phyloP scores from a whole-genome alignment of 2,888 invertebrate species.

The Bellardia pandia region DNA sequence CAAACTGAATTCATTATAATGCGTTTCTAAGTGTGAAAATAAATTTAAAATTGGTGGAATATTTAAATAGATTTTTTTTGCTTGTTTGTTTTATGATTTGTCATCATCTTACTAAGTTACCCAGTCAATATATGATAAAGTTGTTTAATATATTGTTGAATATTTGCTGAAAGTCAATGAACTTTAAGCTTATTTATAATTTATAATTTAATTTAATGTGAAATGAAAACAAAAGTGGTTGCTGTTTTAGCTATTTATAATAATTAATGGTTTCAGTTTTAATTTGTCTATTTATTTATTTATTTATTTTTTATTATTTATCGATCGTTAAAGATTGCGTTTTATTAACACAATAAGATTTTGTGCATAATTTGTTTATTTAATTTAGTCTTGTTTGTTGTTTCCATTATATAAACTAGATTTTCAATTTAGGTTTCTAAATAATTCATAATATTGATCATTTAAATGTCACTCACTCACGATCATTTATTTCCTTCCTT shows the following conservation, averaged over 20 bases:
- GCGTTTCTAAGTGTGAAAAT: conserved; percentile 39
- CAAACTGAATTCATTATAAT: not conserved
- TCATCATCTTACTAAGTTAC: not conserved
- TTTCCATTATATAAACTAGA: conserved; percentile 38
- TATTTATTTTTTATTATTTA: conserved; percentile 14
- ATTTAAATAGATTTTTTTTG: conserved; percentile 6
- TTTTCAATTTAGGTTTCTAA: conserved; percentile 43
- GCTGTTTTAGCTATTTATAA: conserved; percentile 10
- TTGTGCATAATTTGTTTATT: conserved; percentile 47
- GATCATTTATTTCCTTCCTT: conserved; percentile 63
- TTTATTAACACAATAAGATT: conserved; percentile 24
- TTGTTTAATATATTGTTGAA: conserved; percentile 26
- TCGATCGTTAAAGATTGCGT: conserved; percentile 37
- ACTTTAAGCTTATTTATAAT: conserved; percentile 27
- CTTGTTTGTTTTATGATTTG: conserved; percentile 20
- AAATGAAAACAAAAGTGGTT: conserved; percentile 67
- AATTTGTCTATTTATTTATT: not conserved
- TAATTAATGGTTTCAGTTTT: not conserved
- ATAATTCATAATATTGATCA: conserved; percentile 52
- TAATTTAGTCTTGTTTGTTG: not conserved
- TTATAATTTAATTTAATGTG: conserved; percentile 5
- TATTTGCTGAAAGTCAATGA: conserved; percentile 52
- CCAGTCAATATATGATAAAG: not conserved
- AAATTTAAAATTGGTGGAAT: not conserved
- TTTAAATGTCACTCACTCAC: conserved; percentile 49